Evolutionary conservation across 2,113 vertebrate genomes (phyloP).

Genomic region (Acrocephalus arundinaceus): DNA sequence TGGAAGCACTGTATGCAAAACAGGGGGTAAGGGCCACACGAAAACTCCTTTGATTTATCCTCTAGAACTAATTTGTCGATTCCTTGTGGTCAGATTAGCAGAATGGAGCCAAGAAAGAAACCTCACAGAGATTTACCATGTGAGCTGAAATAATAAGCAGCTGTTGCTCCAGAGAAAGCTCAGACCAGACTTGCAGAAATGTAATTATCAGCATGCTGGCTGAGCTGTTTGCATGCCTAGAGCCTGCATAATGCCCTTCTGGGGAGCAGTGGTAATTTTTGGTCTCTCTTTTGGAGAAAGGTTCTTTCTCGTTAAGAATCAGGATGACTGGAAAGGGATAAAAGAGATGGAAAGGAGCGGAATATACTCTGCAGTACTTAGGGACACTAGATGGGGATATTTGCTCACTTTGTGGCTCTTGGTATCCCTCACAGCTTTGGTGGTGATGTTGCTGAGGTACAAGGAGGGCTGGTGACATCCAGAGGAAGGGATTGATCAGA

Average conservation of each 20-base stretch:
- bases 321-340: not conserved
- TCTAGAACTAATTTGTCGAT: slow-evolving; percentile 13
- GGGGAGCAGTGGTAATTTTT: not conserved
- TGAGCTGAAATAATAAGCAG: not conserved
- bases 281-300: not conserved
- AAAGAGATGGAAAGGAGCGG: not conserved
- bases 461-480: not conserved
- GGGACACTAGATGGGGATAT: slow-evolving; percentile 75
- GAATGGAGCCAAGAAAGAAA: not conserved
- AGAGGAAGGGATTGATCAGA: not conserved
- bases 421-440: not conserved
- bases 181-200: not conserved
- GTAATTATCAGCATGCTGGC: not conserved
- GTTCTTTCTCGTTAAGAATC: not conserved
- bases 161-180: slow-evolving; percentile 14
- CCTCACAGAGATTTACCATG: not conserved
- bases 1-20: slow-evolving; percentile 17
- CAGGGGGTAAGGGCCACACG: not conserved
- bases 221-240: not conserved
- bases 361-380: not conserved
- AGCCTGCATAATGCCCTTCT: not conserved
- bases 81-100: slow-evolving; percentile 11
- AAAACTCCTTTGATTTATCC: slow-evolving; percentile 5
- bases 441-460: not conserved
- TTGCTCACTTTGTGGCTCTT: slow-evolving; percentile 53